These are phyloP conservation scores for Porites lobata DNA, from an alignment of 92 coral and sea anemone genomes.

Conservation along the genomic window DNA sequence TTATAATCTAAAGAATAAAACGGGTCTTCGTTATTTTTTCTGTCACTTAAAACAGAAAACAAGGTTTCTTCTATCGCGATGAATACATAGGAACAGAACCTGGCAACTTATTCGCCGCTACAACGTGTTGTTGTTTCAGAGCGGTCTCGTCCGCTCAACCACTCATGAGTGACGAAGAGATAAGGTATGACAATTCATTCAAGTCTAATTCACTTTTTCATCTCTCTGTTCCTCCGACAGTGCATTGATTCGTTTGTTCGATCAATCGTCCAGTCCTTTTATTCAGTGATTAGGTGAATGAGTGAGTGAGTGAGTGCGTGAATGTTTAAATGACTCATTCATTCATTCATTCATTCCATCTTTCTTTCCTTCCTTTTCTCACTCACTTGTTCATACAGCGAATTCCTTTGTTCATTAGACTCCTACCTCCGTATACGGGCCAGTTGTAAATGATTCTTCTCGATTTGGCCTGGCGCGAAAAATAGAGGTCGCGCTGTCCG, in stretches of 20 bases:
- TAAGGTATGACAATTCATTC: not conserved
- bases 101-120: slow-evolving; percentile 48
- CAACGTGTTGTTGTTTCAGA: slow-evolving; percentile 21
- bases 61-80: slow-evolving; percentile 70
- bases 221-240: not conserved
- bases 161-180: slow-evolving; percentile 8
- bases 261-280: too few species aligned
- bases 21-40: not conserved
- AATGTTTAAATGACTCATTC: not conserved
- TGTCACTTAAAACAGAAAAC: slow-evolving; percentile 27
- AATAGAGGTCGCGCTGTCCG: too few species aligned
- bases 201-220: not conserved
- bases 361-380: not conserved
- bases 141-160: not conserved
- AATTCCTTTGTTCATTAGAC: too few species aligned
- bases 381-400: not conserved
- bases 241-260: too few species aligned
- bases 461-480: too few species aligned
- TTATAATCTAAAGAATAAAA: too few species aligned
- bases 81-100: slow-evolving; percentile 69
- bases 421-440: too few species aligned
- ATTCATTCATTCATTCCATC: not conserved
- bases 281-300: too few species aligned
- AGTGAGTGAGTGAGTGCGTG: too few species aligned
- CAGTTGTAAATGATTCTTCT: too few species aligned